Conservation (phyloP, 2,888 invertebrate species). For the Mongoloraphidia duomilia region DNA sequence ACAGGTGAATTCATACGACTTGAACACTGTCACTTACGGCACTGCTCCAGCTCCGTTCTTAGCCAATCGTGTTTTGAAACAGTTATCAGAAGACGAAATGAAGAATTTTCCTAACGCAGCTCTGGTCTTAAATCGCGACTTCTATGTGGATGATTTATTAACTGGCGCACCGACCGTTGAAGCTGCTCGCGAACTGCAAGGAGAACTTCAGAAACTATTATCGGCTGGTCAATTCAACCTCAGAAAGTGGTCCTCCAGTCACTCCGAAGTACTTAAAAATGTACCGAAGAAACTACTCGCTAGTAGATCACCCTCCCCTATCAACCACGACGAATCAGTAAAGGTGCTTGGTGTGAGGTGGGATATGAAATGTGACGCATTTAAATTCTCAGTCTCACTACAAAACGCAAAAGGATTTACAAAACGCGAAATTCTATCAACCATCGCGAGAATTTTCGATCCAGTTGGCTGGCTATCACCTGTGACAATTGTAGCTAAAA, state of each 20-base stretch:
- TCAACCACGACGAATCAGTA: no score
- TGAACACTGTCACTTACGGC: constrained; percentile 11
- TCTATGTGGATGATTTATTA: background rate
- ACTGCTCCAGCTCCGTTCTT: constrained; percentile 12
- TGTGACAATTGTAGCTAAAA: no score
- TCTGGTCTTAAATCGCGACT: background rate
- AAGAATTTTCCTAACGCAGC: background rate
- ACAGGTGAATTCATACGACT: background rate
- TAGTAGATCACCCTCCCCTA: no score
- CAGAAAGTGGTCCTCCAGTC: background rate
- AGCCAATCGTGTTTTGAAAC: constrained; percentile 7
- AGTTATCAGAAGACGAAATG: background rate
- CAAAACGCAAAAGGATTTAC: no score
- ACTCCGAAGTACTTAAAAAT: no score
- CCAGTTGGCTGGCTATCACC: no score
- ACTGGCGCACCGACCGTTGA: background rate
- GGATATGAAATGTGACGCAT: no score
- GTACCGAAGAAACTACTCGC: no score
- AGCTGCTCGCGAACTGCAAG: background rate
- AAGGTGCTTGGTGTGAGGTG: no score
- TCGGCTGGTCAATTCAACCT: background rate
- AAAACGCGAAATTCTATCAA: no score
- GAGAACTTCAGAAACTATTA: background rate
- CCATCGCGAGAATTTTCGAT: no score
- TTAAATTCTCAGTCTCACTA: no score